These are phyloP conservation scores for Polydrusus pterygomalis DNA, from an alignment of 2,888 invertebrate species.

Conservation along the genomic window DNA sequence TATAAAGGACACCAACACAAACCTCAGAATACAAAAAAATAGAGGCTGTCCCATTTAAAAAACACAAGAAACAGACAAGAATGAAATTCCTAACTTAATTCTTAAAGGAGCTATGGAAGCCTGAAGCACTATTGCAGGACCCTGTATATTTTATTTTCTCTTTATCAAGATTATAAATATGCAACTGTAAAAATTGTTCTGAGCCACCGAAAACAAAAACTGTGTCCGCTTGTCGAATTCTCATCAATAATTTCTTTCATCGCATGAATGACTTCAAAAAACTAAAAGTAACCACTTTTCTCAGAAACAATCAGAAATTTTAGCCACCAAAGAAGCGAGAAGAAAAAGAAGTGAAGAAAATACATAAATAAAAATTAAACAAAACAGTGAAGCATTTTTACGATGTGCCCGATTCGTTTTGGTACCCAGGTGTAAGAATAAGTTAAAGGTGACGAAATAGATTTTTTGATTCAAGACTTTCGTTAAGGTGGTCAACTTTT, in stretches of 20 bases:
- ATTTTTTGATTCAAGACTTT: conserved; percentile 20
- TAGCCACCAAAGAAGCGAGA: conserved; percentile 65
- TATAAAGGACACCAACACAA: no score
- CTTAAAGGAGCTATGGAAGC: no score
- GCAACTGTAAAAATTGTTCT: not conserved
- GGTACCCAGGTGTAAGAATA: conserved; percentile 45
- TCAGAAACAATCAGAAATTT: conserved; percentile 65
- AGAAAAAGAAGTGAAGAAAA: conserved; percentile 69
- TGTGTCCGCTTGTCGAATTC: not conserved
- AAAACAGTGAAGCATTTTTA: conserved; percentile 62
- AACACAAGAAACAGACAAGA: no score
- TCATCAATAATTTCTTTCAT: conserved; percentile 20
- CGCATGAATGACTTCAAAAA: conserved; percentile 25
- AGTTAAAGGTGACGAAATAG: conserved; percentile 40
- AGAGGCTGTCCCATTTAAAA: no score
- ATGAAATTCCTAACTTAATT: no score
- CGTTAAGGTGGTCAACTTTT: conserved; percentile 19
- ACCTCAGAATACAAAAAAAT: no score
- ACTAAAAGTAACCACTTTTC: conserved; percentile 59
- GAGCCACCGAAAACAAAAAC: conserved; percentile 2
- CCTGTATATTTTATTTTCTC: not conserved
- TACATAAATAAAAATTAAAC: conserved; percentile 68
- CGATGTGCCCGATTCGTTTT: conserved; percentile 58
- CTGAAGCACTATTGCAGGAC: no score
- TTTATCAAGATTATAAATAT: not conserved